Evolutionary conservation across 2,888 invertebrate species (phyloP).

Genomic region (Cheilosia grossa): DNA sequence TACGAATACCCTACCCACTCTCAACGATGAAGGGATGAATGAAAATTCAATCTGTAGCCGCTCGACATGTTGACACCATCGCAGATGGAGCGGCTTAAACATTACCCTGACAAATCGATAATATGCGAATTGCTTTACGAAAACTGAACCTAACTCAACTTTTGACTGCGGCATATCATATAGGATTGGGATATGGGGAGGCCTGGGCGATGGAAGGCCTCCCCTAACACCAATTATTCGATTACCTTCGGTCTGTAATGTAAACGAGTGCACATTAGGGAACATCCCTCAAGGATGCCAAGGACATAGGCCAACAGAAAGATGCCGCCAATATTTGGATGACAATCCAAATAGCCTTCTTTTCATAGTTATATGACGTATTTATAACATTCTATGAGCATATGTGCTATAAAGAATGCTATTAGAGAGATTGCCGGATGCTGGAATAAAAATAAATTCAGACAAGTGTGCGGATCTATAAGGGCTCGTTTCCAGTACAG

Average conservation of each 20-base stretch:
- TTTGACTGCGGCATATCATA: not conserved
- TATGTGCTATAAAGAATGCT: slow-evolving; percentile 69
- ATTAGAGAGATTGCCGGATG: slow-evolving; percentile 71
- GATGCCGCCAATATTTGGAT: slow-evolving; percentile 41
- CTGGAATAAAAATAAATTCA: slow-evolving; percentile 57
- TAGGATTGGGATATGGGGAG: not conserved
- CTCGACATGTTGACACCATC: slow-evolving; percentile 70
- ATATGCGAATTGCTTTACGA: slow-evolving; percentile 28
- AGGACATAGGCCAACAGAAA: slow-evolving; percentile 19
- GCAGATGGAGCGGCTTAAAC: slow-evolving; percentile 53
- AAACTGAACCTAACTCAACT: slow-evolving; percentile 44
- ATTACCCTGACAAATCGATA: slow-evolving; percentile 52
- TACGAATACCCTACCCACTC: not conserved
- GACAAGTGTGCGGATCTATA: slow-evolving; percentile 51
- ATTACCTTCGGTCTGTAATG: not conserved
- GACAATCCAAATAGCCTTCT: slow-evolving; percentile 41
- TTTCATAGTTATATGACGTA: slow-evolving; percentile 43
- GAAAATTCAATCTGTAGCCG: slow-evolving; percentile 71
- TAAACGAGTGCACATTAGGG: not conserved
- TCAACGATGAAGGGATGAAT: slow-evolving; percentile 60
- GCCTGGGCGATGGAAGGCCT: no score
- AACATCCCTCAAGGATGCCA: not conserved
- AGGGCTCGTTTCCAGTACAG: slow-evolving; percentile 13
- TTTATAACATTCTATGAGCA: slow-evolving; percentile 26
- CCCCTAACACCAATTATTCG: not conserved